These are phyloP conservation scores for Mactromeris polynyma DNA, from an alignment of 2,888 invertebrate genomes.

Conservation along the genomic window DNA sequence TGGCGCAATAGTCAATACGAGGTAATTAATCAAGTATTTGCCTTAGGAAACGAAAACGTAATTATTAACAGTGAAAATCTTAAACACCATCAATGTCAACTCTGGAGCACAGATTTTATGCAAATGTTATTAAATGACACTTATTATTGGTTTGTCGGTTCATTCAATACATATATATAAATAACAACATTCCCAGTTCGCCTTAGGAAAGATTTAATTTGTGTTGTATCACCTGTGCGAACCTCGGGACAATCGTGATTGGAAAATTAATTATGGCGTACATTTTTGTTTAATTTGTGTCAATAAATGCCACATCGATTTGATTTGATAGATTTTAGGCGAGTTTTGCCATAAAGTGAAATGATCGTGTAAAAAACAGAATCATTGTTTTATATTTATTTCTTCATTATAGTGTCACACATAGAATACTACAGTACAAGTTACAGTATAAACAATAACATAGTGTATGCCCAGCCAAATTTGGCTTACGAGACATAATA, in stretches of 20 bases:
- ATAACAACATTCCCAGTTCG: constrained; percentile 9
- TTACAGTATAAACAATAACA: no score
- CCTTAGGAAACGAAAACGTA: constrained; percentile 28
- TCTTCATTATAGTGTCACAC: no score
- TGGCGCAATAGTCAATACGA: constrained; percentile 31
- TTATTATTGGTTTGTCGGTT: constrained; percentile 23
- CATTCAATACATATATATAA: constrained; percentile 29
- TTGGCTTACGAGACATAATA: no score
- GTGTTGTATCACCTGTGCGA: constrained; percentile 21
- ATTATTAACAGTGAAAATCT: constrained; percentile 25
- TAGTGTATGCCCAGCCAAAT: no score
- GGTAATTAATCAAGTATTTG: constrained; percentile 32
- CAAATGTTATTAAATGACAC: constrained; percentile 41
- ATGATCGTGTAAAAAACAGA: not conserved
- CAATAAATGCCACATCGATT: constrained; percentile 28
- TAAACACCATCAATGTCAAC: not conserved
- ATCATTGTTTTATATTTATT: no score
- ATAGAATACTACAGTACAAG: no score
- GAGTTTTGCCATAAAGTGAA: not conserved
- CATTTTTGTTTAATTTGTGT: not conserved
- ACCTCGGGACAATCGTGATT: not conserved
- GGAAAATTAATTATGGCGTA: not conserved
- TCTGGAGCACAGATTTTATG: constrained; percentile 22
- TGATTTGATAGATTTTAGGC: not conserved
- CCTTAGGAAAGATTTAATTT: constrained; percentile 16